Percentiles rank a stretch among this genome's conserved stretches.
These are phyloP conservation scores for Eriocheir sinensis DNA, from an alignment of 1,140 invertebrate genomes.

Conservation along the genomic window DNA sequence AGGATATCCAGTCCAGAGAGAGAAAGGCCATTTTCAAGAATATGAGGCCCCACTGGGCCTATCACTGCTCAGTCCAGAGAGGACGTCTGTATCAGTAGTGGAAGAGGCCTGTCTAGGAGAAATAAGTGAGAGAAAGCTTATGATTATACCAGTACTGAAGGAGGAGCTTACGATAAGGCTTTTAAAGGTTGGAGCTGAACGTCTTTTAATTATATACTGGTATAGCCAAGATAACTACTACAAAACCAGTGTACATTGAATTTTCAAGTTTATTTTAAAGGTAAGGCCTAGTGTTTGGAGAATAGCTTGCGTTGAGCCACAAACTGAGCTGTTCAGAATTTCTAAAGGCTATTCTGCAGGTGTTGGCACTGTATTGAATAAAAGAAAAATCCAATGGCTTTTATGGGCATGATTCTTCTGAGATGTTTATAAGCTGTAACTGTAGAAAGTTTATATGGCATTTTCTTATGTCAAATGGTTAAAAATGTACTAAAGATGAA, in stretches of 20 bases:
- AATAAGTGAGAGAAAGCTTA: not conserved
- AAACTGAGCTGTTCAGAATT: too few species aligned
- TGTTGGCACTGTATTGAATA: too few species aligned
- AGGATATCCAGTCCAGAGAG: slow-evolving; percentile 1
- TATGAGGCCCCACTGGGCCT: not conserved
- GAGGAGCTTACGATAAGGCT: not conserved
- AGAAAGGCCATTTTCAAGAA: slow-evolving; percentile 11
- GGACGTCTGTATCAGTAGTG: not conserved
- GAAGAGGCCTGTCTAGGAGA: not conserved
- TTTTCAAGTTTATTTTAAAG: slow-evolving; percentile 10
- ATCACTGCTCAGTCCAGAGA: not conserved
- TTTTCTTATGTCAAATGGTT: not conserved
- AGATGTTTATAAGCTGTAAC: not conserved
- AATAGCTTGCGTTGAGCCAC: too few species aligned
- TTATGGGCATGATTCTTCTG: not conserved
- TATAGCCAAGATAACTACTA: not conserved
- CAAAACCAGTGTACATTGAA: not conserved
- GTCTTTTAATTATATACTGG: not conserved
- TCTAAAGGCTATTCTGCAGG: too few species aligned
- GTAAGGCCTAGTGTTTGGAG: not conserved
- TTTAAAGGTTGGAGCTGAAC: not conserved
- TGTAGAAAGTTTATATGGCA: slow-evolving; percentile 2
- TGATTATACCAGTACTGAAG: not conserved
- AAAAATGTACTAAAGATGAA: not conserved
- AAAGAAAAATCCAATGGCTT: too few species aligned